A percentile compares a stretch with the other conserved stretches of the same genome.
Conservation (phyloP, 2,888 invertebrate species). For the Polia nebulosa region DNA sequence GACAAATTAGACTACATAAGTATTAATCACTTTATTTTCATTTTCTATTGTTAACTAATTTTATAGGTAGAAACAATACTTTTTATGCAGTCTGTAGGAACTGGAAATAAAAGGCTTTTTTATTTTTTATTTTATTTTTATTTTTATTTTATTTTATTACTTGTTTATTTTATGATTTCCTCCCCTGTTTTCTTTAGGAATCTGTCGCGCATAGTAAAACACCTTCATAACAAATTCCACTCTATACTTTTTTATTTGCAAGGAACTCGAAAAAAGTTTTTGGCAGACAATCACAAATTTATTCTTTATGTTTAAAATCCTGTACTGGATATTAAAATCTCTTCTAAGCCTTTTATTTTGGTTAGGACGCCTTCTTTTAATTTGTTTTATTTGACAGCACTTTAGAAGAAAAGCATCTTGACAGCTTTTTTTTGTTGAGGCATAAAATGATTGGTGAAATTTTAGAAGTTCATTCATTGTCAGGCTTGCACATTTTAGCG, state of each 20-base stretch:
- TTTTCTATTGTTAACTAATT: no score
- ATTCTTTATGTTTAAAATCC: slow-evolving; percentile 20
- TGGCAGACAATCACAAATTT: slow-evolving; percentile 30
- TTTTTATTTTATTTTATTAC: no score
- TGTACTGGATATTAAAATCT: slow-evolving; percentile 32
- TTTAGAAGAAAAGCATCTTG: slow-evolving; percentile 24
- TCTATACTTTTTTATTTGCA: slow-evolving; percentile 14
- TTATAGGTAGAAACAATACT: no score
- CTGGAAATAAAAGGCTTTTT: no score
- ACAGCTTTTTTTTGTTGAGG: slow-evolving; percentile 31
- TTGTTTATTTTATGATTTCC: slow-evolving; percentile 21
- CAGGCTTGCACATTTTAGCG: slow-evolving; percentile 31
- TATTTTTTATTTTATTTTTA: no score
- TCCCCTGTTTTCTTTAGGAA: slow-evolving; percentile 15
- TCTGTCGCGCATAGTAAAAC: slow-evolving; percentile 19
- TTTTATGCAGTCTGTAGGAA: no score
- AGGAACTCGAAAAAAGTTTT: slow-evolving; percentile 13
- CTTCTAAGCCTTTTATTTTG: slow-evolving; percentile 43
- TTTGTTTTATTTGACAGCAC: slow-evolving; percentile 48
- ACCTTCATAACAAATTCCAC: slow-evolving; percentile 23
- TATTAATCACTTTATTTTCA: no score
- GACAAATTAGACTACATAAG: no score
- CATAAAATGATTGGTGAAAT: slow-evolving; percentile 33
- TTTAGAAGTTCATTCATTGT: slow-evolving; percentile 28
- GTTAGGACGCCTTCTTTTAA: slow-evolving; percentile 52